Evolutionary conservation across 2,888 invertebrate genomes (phyloP).

Genomic region (Cephalotes varians): DNA sequence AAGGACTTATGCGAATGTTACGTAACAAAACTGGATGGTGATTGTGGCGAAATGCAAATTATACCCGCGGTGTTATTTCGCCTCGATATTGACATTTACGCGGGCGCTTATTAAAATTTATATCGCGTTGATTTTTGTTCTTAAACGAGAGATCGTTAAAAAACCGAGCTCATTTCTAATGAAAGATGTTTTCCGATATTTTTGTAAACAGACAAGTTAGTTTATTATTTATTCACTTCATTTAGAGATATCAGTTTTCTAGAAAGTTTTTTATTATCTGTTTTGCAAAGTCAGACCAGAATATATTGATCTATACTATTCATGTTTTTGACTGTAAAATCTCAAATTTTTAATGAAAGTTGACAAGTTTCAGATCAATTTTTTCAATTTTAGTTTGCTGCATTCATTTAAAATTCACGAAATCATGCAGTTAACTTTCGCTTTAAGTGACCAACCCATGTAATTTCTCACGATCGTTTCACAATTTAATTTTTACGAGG

Average conservation of each 20-base stretch:
- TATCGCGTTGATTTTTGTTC: conserved; percentile 44
- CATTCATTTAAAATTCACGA: conserved; percentile 4
- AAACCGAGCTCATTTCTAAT: neutral
- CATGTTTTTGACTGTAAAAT: neutral
- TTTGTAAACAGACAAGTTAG: neutral
- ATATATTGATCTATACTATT: neutral
- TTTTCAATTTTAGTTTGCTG: neutral
- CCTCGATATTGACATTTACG: conserved; percentile 58
- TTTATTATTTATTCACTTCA: neutral
- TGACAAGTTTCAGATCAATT: neutral
- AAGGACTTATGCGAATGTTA: conserved; percentile 66
- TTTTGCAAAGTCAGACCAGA: neutral
- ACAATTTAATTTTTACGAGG: conserved; percentile 57
- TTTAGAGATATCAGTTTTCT: neutral
- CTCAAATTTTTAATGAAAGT: neutral
- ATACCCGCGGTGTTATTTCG: conserved; percentile 60
- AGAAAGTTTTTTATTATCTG: too few species aligned
- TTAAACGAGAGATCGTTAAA: conserved; percentile 10
- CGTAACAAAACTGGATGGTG: conserved; percentile 51
- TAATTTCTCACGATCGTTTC: conserved; percentile 55
- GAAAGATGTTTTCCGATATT: conserved; percentile 6
- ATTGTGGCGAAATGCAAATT: conserved; percentile 69
- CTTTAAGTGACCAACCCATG: conserved; percentile 14
- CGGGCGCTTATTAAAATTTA: conserved; percentile 64
- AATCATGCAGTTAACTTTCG: neutral